Conservation (phyloP, 1,140 invertebrate species). For the Sycobia sp. region DNA sequence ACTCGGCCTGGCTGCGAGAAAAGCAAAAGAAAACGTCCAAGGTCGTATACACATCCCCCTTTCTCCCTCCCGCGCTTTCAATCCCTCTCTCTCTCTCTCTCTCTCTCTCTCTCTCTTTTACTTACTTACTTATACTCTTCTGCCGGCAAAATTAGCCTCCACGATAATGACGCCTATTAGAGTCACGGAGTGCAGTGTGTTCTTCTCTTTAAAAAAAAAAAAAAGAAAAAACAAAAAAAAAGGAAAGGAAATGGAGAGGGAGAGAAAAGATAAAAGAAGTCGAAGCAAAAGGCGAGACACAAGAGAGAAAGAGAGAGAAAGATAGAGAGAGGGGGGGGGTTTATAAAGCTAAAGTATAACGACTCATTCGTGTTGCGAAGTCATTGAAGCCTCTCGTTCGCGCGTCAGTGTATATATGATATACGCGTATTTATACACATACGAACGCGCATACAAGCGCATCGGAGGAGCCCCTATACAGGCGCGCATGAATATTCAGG, state of each 20-base stretch:
- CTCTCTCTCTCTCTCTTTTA: too few species aligned
- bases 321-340: not conserved
- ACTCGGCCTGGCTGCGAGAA: not conserved
- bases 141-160: conserved; percentile 4
- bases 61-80: too few species aligned
- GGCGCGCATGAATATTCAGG: too few species aligned
- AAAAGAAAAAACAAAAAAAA: too few species aligned
- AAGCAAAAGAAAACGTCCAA: conserved; percentile 8
- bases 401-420: not conserved
- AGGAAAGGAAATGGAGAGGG: too few species aligned
- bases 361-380: conserved; percentile 33
- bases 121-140: too few species aligned
- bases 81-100: too few species aligned
- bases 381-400: conserved; percentile 4
- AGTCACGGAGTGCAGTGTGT: conserved; percentile 12
- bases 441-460: not conserved
- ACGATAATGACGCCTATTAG: conserved; percentile 28
- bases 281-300: too few species aligned
- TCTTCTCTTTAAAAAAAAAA: conserved; percentile 30
- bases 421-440: not conserved
- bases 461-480: not conserved
- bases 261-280: too few species aligned
- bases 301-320: not conserved
- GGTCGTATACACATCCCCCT: conserved; percentile 1
- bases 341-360: not conserved